These are phyloP conservation scores for Coracias cyanogaster DNA, from an alignment of 2,797 vertebrate species.

Conservation along the genomic window DNA sequence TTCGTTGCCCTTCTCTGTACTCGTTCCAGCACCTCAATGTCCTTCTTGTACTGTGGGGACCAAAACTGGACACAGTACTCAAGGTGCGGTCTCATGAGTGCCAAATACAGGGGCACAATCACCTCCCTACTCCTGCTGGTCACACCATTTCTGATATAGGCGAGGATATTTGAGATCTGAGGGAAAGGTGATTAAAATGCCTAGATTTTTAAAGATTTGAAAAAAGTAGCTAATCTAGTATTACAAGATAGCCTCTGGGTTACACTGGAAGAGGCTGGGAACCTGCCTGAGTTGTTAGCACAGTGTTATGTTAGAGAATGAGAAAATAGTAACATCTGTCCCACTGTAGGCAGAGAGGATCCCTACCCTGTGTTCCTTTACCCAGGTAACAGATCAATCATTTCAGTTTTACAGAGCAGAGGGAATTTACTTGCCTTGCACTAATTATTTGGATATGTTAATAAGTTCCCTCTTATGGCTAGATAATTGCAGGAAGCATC, in stretches of 20 bases:
- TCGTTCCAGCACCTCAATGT: no score
- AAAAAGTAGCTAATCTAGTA: background rate
- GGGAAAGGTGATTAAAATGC: background rate
- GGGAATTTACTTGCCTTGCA: background rate
- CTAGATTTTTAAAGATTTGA: background rate
- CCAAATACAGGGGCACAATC: no score
- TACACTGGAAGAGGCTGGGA: background rate
- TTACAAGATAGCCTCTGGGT: background rate
- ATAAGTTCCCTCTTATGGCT: background rate
- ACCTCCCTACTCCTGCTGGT: no score
- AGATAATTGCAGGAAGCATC: background rate
- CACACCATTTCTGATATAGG: no score
- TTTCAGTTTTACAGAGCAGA: background rate
- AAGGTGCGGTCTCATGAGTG: no score
- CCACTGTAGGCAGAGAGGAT: background rate
- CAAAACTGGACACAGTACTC: no score
- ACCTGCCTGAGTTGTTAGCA: background rate
- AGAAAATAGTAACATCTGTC: accelerated
- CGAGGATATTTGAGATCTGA: background rate
- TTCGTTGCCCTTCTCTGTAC: no score
- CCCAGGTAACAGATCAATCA: background rate
- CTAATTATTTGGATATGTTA: background rate
- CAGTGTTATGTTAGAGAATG: accelerated
- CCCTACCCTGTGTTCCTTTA: background rate
- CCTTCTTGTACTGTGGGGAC: no score